Conservation (phyloP, 2,888 invertebrate species). For the Epirrhoe tristata region DNA sequence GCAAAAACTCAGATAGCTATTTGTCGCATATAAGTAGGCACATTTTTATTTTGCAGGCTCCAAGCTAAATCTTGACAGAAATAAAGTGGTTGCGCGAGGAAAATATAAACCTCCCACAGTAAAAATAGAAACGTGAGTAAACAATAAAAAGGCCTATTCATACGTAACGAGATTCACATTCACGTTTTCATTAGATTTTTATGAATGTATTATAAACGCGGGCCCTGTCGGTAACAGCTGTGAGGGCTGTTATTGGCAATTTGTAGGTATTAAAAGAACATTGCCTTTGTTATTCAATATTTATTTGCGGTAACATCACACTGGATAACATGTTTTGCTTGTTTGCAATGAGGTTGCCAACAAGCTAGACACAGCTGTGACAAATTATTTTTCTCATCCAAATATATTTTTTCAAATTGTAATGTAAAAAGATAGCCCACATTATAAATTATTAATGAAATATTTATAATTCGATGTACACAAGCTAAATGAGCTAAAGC, state of each 20-base stretch:
- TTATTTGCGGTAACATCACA: slow-evolving; percentile 7
- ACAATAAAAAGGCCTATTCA: slow-evolving; percentile 39
- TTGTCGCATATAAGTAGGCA: not conserved
- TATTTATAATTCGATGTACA: too few relatives aligned
- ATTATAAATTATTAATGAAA: too few relatives aligned
- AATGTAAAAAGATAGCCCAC: too few relatives aligned
- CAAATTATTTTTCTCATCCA: too few relatives aligned
- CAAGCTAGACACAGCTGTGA: not conserved
- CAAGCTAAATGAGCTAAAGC: too few relatives aligned
- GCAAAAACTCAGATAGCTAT: not conserved
- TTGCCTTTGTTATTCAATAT: slow-evolving; percentile 10
- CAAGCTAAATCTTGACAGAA: not conserved
- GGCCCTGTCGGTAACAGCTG: slow-evolving; percentile 47
- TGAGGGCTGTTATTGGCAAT: slow-evolving; percentile 49
- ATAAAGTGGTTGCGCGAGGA: slow-evolving; percentile 3
- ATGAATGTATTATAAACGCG: slow-evolving; percentile 47
- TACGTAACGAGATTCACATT: slow-evolving; percentile 25
- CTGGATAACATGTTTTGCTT: not conserved
- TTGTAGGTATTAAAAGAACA: slow-evolving; percentile 32
- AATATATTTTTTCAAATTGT: too few relatives aligned
- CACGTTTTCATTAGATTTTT: slow-evolving; percentile 40
- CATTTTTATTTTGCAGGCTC: not conserved
- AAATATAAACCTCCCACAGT: slow-evolving; percentile 24
- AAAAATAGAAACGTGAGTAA: slow-evolving; percentile 44
- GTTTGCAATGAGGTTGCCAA: not conserved